These are phyloP conservation scores for Sacculina carcini DNA, from an alignment of 2,888 invertebrate species.

Conservation along the genomic window DNA sequence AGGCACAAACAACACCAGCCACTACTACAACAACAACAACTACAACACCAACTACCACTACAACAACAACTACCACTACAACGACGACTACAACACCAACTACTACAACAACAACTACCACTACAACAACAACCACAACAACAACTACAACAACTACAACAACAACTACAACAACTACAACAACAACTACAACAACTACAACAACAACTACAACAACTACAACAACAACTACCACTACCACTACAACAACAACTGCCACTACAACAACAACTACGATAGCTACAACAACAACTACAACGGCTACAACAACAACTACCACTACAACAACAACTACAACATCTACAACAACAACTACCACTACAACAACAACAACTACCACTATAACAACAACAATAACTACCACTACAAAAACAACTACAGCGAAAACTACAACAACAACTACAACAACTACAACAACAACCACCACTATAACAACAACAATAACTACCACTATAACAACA, in stretches of 20 bases:
- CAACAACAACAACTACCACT: not conserved
- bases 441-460: not conserved
- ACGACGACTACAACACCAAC: no score
- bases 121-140: no score
- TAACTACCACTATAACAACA: no score
- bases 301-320: slow-evolving; percentile 1
- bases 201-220: slow-evolving; percentile 2
- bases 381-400: not conserved
- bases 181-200: not conserved
- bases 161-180: not conserved
- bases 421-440: not conserved
- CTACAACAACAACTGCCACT: slow-evolving; percentile 2
- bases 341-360: slow-evolving; percentile 4
- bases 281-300: not conserved
- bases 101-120: no score
- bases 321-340: slow-evolving; percentile 1
- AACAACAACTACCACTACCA: not conserved
- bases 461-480: not conserved
- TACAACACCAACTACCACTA: no score
- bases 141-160: no score
- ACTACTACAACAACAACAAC: no score
- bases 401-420: not conserved
- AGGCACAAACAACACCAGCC: not conserved
- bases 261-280: not conserved
- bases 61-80: slow-evolving; percentile 2